Base-by-base conservation (phyloP, 2,797 vertebrate genomes). In the Catamblyrhynchus diadema region DNA sequence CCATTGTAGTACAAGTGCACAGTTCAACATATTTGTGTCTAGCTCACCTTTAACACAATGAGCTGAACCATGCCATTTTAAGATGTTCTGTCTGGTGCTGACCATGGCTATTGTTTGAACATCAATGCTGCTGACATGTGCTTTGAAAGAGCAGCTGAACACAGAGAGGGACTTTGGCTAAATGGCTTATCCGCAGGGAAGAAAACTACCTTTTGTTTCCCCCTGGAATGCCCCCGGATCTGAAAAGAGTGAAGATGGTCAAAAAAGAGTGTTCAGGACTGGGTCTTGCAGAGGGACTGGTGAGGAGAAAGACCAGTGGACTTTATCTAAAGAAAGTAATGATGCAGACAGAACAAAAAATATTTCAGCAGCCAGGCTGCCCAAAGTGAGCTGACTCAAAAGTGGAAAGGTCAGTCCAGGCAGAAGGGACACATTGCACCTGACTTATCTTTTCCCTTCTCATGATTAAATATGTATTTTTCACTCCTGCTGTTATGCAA, bases 41-140 rank as follows among this genome's bases (percentile, higher is more conserved):
- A 30, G 42, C n/a, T 91, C 50, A 44, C 25, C n/a, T 89, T 53
- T 35, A 69, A 61, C 22, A 22, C 0, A 5, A 30, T 22, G 33
- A 87, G 19, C 22, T 64, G 64, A 73, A 50, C 35, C 10, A 20
- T 3, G 8, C 27, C 8, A 7, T 6, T 18, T n/a, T 33, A 87
- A 25, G 10, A 45, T 61, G 27, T 21, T 72, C 45, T 60, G 19
- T 71, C 28, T 67, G 48, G n/a, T 50, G 65, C 48, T 51, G n/a
- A 35, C 11, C 8, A 16, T 0, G 2, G 23, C 41, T 39, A 0
- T 66, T 73, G 67, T 65, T 64, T 62, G 35, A 66, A 35, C 32
- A 42, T 19, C 45, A 71, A 2, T 0, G 1, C 35, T 86, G 57
- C 53, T 53, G 48, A 44, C 0, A 0, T 0, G 0, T 17, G 19